phyloP scores from a whole-genome alignment of 1,140 invertebrate genomes.

The Portunus trituberculatus region DNA sequence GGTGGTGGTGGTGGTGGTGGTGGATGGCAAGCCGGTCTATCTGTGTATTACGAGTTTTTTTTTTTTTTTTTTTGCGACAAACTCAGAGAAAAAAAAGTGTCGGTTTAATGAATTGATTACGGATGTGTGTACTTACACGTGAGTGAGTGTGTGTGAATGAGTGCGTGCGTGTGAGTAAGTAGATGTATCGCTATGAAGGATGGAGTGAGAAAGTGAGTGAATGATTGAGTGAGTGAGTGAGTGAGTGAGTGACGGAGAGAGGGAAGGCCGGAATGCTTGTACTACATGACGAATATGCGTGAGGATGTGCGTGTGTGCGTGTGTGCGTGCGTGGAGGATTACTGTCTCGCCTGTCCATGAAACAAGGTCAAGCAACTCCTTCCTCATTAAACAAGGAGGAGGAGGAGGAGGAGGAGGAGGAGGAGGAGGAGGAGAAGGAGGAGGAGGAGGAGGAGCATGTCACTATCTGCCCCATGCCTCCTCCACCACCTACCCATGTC shows the following conservation, averaged over 20 bases:
- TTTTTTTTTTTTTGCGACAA: no score
- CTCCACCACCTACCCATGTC: neutral
- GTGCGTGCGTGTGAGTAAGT: neutral
- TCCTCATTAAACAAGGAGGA: slow-evolving; percentile 8
- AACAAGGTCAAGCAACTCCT: neutral
- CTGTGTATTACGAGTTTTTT: no score
- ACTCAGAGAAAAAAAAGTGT: no score
- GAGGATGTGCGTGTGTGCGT: neutral
- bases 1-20: no score
- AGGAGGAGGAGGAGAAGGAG: slow-evolving; percentile 7
- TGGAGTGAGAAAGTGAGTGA: neutral
- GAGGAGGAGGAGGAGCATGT: neutral
- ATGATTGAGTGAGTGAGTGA: neutral
- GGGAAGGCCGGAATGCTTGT: neutral
- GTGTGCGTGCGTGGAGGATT: neutral
- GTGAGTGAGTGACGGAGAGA: neutral
- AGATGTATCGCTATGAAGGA: neutral
- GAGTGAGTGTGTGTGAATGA: neutral
- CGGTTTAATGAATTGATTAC: no score
- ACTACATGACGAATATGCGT: no score
- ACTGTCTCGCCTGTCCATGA: neutral
- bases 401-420: slow-evolving; percentile 2
- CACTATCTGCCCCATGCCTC: neutral
- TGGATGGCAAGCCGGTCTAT: no score
- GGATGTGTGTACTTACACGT: neutral